Evolutionary conservation across 2,888 invertebrate genomes (phyloP).

Genomic region (Parnassius mnemosyne): DNA sequence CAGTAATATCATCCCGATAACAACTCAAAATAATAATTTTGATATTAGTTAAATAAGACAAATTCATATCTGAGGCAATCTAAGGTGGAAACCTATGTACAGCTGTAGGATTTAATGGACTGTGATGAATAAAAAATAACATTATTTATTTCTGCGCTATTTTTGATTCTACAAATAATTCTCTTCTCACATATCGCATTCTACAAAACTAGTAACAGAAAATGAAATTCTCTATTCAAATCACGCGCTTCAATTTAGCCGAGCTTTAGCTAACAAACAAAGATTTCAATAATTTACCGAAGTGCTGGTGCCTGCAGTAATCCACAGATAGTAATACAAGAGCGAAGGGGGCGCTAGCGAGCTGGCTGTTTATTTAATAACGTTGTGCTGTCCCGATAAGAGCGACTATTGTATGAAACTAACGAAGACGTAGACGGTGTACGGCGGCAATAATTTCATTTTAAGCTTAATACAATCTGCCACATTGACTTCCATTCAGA

Average conservation of each 20-base stretch:
- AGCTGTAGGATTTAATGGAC: too few relatives aligned
- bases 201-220: background rate
- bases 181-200: too few relatives aligned
- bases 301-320: slow-evolving; percentile 44
- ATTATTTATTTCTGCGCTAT: too few relatives aligned
- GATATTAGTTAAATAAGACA: too few relatives aligned
- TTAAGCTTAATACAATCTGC: slow-evolving; percentile 11
- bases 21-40: too few relatives aligned
- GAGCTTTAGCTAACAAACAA: slow-evolving; percentile 35
- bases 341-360: slow-evolving; percentile 44
- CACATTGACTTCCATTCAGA: background rate
- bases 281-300: slow-evolving; percentile 54
- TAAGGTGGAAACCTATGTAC: too few relatives aligned
- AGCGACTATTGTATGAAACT: slow-evolving; percentile 56
- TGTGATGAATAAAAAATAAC: too few relatives aligned
- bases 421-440: slow-evolving; percentile 33
- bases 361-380: slow-evolving; percentile 71
- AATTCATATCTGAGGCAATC: too few relatives aligned
- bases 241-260: slow-evolving; percentile 23
- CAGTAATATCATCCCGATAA: too few relatives aligned
- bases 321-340: slow-evolving; percentile 46
- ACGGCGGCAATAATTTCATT: slow-evolving; percentile 17
- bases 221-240: slow-evolving; percentile 19
- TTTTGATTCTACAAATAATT: too few relatives aligned
- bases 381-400: slow-evolving; percentile 65